phyloP scores from a whole-genome alignment of 2,888 invertebrate genomes.

The Diarsia rubi region DNA sequence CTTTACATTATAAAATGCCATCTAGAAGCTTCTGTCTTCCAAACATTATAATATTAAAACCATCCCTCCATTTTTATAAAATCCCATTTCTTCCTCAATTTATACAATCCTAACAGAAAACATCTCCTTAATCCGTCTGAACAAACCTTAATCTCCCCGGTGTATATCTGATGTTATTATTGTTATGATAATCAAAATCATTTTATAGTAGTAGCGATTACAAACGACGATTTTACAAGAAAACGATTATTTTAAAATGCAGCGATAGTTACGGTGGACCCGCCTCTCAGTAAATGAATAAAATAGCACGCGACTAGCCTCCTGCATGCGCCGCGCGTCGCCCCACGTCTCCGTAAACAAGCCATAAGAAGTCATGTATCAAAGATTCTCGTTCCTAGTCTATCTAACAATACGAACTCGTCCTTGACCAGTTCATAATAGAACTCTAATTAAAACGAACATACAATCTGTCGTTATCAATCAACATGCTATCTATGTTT shows the following conservation, averaged over 20 bases:
- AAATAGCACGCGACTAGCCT: too few relatives aligned
- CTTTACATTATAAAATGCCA: neutral
- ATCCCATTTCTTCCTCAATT: neutral
- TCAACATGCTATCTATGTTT: slow-evolving; percentile 17
- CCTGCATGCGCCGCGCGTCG: too few relatives aligned
- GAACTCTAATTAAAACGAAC: slow-evolving; percentile 18
- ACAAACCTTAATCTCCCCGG: slow-evolving; percentile 8
- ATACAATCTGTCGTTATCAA: slow-evolving; percentile 29
- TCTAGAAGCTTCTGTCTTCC: neutral
- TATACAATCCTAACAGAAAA: neutral
- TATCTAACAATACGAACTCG: neutral
- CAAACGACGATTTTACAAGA: too few relatives aligned
- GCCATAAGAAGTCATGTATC: too few relatives aligned
- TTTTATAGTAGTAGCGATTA: too few relatives aligned
- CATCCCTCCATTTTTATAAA: neutral
- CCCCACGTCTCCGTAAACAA: too few relatives aligned
- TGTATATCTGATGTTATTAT: slow-evolving; percentile 19
- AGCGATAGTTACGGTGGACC: too few relatives aligned
- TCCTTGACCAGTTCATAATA: neutral
- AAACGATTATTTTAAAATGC: too few relatives aligned
- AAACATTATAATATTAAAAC: neutral
- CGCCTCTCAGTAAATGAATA: too few relatives aligned
- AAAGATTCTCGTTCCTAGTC: neutral
- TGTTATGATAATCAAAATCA: slow-evolving; percentile 51
- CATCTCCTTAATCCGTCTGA: slow-evolving; percentile 26